phyloP scores from a whole-genome alignment of 1,140 invertebrate genomes.

The Drosophila repleta region DNA sequence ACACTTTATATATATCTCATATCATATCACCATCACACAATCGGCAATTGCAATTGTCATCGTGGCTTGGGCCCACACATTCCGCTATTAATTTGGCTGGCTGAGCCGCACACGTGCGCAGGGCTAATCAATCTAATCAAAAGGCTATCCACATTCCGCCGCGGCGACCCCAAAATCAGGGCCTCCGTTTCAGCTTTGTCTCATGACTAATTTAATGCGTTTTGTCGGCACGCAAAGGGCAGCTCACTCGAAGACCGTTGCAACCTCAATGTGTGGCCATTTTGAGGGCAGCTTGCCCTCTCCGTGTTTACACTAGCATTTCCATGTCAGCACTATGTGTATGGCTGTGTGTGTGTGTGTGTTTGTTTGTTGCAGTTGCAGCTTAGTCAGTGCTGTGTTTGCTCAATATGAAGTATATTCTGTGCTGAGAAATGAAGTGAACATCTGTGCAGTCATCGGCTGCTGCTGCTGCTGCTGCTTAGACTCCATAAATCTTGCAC shows the following conservation, averaged over 20 bases:
- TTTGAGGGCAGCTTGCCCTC: constrained; percentile 24
- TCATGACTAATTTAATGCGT: constrained; percentile 32
- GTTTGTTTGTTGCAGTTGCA: background rate
- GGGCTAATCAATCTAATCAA: constrained; percentile 37
- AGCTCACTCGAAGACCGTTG: background rate
- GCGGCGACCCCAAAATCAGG: constrained; percentile 3
- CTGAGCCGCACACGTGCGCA: background rate
- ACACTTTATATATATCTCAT: too few relatives aligned
- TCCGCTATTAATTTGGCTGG: background rate
- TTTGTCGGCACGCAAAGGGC: constrained; percentile 5
- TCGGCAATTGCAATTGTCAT: background rate
- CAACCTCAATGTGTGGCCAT: constrained; percentile 37
- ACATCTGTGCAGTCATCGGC: constrained; percentile 2
- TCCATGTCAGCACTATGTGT: background rate
- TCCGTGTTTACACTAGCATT: constrained; percentile 15
- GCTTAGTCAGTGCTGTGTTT: constrained; percentile 20
- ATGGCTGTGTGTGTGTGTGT: background rate
- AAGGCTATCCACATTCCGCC: background rate
- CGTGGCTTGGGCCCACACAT: too few relatives aligned
- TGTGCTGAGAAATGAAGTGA: constrained; percentile 9
- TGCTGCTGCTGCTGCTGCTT: background rate
- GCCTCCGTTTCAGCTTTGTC: constrained; percentile 7
- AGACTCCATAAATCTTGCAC: constrained; percentile 1
- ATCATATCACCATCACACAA: background rate
- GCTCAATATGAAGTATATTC: constrained; percentile 17